Evolutionary conservation across 2,797 vertebrate species (phyloP), one percentile per base, ranked within the genome.

Genomic region (Sebastolobus altivelis): DNA sequence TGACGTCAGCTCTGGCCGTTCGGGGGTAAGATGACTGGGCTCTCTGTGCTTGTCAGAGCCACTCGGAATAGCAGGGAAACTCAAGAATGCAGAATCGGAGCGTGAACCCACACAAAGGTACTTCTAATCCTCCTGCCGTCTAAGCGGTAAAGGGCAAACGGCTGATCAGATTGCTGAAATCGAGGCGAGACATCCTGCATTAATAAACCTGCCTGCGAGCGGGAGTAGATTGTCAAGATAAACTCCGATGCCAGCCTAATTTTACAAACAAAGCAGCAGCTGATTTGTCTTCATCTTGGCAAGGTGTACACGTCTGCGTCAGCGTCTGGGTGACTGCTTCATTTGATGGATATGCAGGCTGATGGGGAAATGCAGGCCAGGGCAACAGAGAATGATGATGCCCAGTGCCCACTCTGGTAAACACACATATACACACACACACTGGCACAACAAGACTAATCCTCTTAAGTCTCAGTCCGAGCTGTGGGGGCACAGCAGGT

Each of bases 101-200:
- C 68, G 4, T 86, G 81, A 89, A 89, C 87, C 61, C 83, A 80
- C 83, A 80, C 81, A 79, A 80, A 91, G 91, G 87, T 88, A 52
- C 77, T 83, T 88, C 84, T 92, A 91, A 94, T 93, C 92, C 87
- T 84, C 62, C 71, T 10, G 85, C 82, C 55, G 69, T 88, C 87
- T 83, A 67, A 16, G 78, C 69, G 1, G 85, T 86, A 93, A 94
- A 93, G 92, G 91, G 85, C 92, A 93, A 90, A 87, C 25, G 86
- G 88, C 89, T 92, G 93, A 92, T 94, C 92, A 86, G 90, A 92
- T 92, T 90, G 82, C 89, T 88, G 85, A 92, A 91, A 90, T 74
- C 16, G 69, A 89, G 82, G 75, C 81, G 43, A 69, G 73, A 87
- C 86, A 81, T 88, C 87, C 87, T 77, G 84, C 86, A 27, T 81